These are phyloP conservation scores for Scortum barcoo DNA, from an alignment of 2,113 vertebrate species.

Conservation along the genomic window DNA sequence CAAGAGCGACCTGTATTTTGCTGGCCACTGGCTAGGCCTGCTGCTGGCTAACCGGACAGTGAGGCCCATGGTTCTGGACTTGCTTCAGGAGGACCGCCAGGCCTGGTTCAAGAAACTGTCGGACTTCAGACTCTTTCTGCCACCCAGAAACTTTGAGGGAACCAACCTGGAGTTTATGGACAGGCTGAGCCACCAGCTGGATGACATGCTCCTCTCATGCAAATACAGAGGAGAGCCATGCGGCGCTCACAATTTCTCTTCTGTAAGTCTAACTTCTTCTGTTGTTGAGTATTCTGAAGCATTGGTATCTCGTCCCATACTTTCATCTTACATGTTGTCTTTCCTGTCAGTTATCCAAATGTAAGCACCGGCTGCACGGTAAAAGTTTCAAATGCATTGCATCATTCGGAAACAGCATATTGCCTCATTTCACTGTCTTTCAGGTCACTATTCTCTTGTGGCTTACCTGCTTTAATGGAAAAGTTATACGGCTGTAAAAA, in stretches of 20 bases:
- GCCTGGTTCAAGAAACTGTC: slow-evolving; percentile 97
- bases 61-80: slow-evolving; percentile 91
- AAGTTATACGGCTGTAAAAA: slow-evolving; percentile 16
- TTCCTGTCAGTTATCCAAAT: background rate
- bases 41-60: slow-evolving; percentile 93
- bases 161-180: slow-evolving; percentile 98
- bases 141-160: slow-evolving; percentile 95
- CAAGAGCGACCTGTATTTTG: slow-evolving; percentile 97
- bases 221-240: slow-evolving; percentile 96
- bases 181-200: slow-evolving; percentile 95
- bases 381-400: slow-evolving; percentile 17
- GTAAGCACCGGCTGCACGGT: background rate
- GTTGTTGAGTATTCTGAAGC: background rate
- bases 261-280: slow-evolving; percentile 88
- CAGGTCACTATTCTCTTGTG: background rate
- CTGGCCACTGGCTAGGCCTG: slow-evolving; percentile 95
- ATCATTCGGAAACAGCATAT: background rate
- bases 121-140: slow-evolving; percentile 95
- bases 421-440: slow-evolving; percentile 9
- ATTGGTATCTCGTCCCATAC: background rate
- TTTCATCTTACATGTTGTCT: background rate
- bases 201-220: slow-evolving; percentile 98
- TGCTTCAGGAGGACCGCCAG: slow-evolving; percentile 91
- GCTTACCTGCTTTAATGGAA: background rate
- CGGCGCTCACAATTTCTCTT: slow-evolving; percentile 97